Base-by-base conservation (phyloP, 1,140 invertebrate species). In the Neuroterus valhalla region DNA sequence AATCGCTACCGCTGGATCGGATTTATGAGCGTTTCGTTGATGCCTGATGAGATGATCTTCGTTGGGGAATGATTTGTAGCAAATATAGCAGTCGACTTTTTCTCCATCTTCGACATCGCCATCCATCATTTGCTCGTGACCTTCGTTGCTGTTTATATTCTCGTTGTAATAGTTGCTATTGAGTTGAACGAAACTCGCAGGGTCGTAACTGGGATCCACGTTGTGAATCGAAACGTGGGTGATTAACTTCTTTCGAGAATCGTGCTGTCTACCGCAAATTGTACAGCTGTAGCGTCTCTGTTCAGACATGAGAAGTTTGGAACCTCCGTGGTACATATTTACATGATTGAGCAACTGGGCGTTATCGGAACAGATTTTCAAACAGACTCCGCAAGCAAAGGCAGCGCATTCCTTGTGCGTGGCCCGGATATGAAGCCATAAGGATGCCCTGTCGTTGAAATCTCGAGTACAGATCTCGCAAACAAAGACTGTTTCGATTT, bases 241-340 rank as follows among this genome's bases (percentile, higher is more conserved):
- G 71, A 93, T 91, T 43, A 93, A 81, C 74, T 91, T 91, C 75
- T 92, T 92, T 19, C 90, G 86, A 8, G 92, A 92, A 81, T 93
- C 92, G 66, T 93, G 91, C 70, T 92, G 91, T 70, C 92, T 89
- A 19, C 89, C 90, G 79, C 92, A 93, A n/a, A 93, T 90, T n/a
- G 91, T 90, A 69, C 92, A 91, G 67, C 87, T 88, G 31, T 89
- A 89, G 55, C 89, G 87, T 74, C 88, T 81, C 72, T 89, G 88
- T 70, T 89, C 87, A 0, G 88, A 88, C 15, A 88, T 84, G 15
- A 80, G 72, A 14, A 90, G 80, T 55, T 89, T 89, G 5, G 89
- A 87, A 15, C 83, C 87, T 19, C 87, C 88, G 17, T 89, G 87
- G 74, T 91, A 91, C 78, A 87, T 89, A 72, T 91, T 89, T 0